Conservation (phyloP, 23 tunicate genomes). For the Botrylloides violaceus region DNA sequence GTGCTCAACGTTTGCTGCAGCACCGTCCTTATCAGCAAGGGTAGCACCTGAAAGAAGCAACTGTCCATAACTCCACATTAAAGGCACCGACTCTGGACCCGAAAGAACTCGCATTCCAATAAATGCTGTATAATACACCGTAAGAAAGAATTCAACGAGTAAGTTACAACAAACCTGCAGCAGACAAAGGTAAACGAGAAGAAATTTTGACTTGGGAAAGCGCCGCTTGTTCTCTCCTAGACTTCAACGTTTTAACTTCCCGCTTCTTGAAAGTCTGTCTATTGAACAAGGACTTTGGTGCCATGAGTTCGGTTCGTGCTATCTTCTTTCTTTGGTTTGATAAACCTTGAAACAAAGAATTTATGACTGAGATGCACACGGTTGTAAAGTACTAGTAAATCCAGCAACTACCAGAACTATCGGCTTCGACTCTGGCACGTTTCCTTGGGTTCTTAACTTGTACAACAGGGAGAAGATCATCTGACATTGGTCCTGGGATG, state of each 20-base stretch:
- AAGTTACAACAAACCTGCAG: too few species aligned
- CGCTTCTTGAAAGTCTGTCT: conserved; percentile 33
- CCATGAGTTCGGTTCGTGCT: conserved; percentile 38
- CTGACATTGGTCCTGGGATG: conserved; percentile 29
- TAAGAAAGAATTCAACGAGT: too few species aligned
- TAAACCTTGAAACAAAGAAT: not conserved
- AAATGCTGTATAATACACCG: too few species aligned
- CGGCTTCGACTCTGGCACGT: not conserved
- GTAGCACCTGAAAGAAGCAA: conserved; percentile 1
- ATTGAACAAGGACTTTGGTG: conserved; percentile 66
- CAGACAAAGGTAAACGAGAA: not conserved
- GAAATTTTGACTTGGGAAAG: not conserved
- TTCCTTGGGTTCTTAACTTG: conserved; percentile 28
- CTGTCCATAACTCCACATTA: too few species aligned
- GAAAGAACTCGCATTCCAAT: too few species aligned
- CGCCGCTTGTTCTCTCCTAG: not conserved
- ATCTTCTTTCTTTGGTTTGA: conserved; percentile 25
- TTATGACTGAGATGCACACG: not conserved
- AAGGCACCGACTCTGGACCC: not conserved
- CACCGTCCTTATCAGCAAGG: conserved; percentile 5
- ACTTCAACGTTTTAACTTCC: not conserved
- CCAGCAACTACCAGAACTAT: not conserved
- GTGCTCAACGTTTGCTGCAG: not conserved
- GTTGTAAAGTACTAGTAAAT: not conserved
- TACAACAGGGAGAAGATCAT: conserved; percentile 54